Conservation (phyloP, 1,140 invertebrate genomes). For the Ridgeia piscesae region DNA sequence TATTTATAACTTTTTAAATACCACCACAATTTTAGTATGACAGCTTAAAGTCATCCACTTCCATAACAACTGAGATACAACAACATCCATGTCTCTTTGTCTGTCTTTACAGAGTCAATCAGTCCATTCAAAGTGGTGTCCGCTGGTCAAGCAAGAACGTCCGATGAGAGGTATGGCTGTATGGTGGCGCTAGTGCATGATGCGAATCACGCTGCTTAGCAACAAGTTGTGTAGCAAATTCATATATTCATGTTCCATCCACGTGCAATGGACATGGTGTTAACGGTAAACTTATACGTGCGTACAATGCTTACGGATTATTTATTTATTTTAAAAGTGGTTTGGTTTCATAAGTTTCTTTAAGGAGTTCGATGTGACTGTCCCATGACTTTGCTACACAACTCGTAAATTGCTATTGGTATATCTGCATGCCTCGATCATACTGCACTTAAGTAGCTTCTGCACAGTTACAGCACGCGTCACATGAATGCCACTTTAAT, state of each 20-base stretch:
- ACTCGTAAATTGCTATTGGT: background rate
- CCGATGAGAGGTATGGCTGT: background rate
- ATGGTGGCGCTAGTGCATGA: background rate
- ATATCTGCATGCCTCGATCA: background rate
- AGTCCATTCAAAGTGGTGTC: background rate
- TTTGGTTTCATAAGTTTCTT: background rate
- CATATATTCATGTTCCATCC: background rate
- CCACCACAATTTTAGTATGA: background rate
- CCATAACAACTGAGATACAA: background rate
- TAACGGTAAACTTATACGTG: background rate
- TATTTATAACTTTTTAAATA: background rate
- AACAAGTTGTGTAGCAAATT: conserved; percentile 6
- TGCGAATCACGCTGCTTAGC: background rate
- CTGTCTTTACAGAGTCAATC: background rate
- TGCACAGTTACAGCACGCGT: background rate
- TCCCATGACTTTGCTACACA: background rate
- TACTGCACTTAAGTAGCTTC: background rate
- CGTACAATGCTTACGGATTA: background rate
- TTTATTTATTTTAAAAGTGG: too few relatives aligned
- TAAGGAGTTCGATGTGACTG: background rate
- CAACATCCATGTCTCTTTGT: background rate
- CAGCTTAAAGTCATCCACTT: background rate
- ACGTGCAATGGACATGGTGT: background rate
- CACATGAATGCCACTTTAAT: background rate
- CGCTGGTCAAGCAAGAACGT: background rate